A percentile compares a stretch with the other conserved stretches of the same genome.
phyloP scores from a whole-genome alignment of 2,888 invertebrate genomes.

The Ecdyonurus torrentis region DNA sequence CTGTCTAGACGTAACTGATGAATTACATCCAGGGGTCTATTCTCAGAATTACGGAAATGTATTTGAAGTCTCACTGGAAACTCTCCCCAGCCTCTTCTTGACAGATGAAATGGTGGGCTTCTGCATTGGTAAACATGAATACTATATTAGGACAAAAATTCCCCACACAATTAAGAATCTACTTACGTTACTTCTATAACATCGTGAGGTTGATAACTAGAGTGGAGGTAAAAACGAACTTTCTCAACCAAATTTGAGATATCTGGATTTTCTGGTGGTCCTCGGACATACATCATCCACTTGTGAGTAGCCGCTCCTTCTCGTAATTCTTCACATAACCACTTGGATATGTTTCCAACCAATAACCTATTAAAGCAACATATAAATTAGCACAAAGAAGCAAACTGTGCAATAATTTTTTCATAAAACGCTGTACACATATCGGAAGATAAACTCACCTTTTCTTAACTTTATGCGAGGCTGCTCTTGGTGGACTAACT shows the following conservation, averaged over 20 bases:
- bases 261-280: slow-evolving; percentile 39
- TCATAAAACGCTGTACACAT: no score
- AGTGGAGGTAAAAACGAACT: slow-evolving; percentile 66
- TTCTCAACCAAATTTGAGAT: slow-evolving; percentile 47
- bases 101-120: slow-evolving; percentile 64
- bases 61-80: slow-evolving; percentile 69
- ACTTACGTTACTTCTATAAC: slow-evolving; percentile 58
- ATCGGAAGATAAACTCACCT: no score
- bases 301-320: slow-evolving; percentile 63
- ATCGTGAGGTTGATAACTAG: slow-evolving; percentile 76
- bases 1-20: slow-evolving; percentile 68
- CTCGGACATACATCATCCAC: slow-evolving; percentile 79
- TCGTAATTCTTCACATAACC: slow-evolving; percentile 49
- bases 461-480: neutral
- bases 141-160: neutral
- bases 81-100: slow-evolving; percentile 83
- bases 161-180: neutral
- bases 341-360: slow-evolving; percentile 68
- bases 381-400: neutral
- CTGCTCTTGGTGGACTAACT: neutral
- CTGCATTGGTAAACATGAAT: slow-evolving; percentile 26
- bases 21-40: slow-evolving; percentile 61
- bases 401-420: neutral
- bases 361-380: slow-evolving; percentile 14
- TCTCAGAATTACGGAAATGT: slow-evolving; percentile 51